Evolutionary conservation across 2,888 invertebrate genomes (phyloP).

Genomic region (Campaea margaritaria): DNA sequence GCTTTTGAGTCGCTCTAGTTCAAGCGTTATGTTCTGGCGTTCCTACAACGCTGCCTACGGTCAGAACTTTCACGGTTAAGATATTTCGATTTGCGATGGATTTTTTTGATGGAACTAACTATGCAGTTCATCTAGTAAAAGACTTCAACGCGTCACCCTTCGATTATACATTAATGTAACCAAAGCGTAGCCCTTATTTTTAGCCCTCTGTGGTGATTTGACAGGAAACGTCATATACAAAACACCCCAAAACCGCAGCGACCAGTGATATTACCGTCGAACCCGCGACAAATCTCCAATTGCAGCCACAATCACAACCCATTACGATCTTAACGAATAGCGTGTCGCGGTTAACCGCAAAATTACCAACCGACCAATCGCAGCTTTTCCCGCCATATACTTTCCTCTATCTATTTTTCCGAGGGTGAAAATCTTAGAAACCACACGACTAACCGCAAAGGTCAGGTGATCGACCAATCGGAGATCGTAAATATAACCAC

Average conservation of each 20-base stretch:
- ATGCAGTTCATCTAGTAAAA: slow-evolving; percentile 13
- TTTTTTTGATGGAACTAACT: background rate
- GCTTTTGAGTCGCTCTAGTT: slow-evolving; percentile 6
- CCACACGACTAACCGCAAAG: slow-evolving; percentile 86
- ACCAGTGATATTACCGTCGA: slow-evolving; percentile 48
- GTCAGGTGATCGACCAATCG: slow-evolving; percentile 86
- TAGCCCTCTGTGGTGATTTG: slow-evolving; percentile 27
- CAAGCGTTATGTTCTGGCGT: background rate
- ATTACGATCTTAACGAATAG: slow-evolving; percentile 83
- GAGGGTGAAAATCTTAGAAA: slow-evolving; percentile 85
- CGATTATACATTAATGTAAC: background rate
- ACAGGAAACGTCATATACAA: slow-evolving; percentile 16
- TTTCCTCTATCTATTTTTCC: slow-evolving; percentile 83
- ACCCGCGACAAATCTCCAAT: slow-evolving; percentile 72
- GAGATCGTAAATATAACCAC: slow-evolving; percentile 85
- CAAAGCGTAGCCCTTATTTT: slow-evolving; percentile 2
- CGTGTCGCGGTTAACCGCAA: slow-evolving; percentile 82
- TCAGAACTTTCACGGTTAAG: background rate
- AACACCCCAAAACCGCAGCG: slow-evolving; percentile 39
- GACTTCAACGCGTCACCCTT: slow-evolving; percentile 40
- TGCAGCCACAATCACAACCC: slow-evolving; percentile 55
- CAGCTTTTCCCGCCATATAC: slow-evolving; percentile 66
- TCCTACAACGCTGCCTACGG: background rate
- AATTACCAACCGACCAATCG: slow-evolving; percentile 77
- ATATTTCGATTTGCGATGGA: slow-evolving; percentile 9